These are phyloP conservation scores for Masticophis lateralis DNA, from an alignment of 2,797 vertebrate genomes.

Conservation along the genomic window DNA sequence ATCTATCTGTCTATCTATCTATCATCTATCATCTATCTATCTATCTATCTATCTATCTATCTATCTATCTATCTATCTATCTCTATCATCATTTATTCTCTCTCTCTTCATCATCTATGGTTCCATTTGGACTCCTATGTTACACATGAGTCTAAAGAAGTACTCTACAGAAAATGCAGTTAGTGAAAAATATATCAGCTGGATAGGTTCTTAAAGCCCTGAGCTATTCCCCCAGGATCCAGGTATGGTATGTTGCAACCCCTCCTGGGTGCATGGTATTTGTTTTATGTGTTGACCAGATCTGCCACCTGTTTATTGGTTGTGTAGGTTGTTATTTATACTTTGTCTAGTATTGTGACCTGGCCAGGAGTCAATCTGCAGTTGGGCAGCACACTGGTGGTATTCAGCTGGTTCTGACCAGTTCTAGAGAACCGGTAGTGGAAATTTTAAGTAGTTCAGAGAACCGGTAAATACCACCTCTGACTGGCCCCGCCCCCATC, in stretches of 20 bases:
- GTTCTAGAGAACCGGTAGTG: too few relatives aligned
- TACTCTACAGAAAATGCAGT: not conserved
- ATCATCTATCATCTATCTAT: too few relatives aligned
- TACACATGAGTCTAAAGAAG: not conserved
- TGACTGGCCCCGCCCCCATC: too few relatives aligned
- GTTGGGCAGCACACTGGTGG: not conserved
- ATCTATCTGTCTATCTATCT: too few relatives aligned
- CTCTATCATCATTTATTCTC: too few relatives aligned
- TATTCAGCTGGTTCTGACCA: too few relatives aligned
- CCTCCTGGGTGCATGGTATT: not conserved
- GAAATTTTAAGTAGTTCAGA: too few relatives aligned
- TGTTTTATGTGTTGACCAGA: not conserved
- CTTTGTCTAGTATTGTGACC: not conserved
- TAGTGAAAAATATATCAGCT: not conserved
- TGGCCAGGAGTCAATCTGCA: not conserved
- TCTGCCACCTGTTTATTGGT: not conserved
- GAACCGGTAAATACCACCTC: too few relatives aligned
- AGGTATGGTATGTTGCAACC: not conserved
- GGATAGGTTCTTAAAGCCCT: not conserved
- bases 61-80: too few relatives aligned
- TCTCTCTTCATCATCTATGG: too few relatives aligned
- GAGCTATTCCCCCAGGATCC: not conserved
- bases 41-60: too few relatives aligned
- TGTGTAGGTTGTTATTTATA: not conserved
- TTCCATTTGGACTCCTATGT: not conserved